Percentiles rank a stretch among this genome's conserved stretches.
These are phyloP conservation scores for Oryzias woworae DNA, from an alignment of 2,113 vertebrate genomes.

Conservation along the genomic window DNA sequence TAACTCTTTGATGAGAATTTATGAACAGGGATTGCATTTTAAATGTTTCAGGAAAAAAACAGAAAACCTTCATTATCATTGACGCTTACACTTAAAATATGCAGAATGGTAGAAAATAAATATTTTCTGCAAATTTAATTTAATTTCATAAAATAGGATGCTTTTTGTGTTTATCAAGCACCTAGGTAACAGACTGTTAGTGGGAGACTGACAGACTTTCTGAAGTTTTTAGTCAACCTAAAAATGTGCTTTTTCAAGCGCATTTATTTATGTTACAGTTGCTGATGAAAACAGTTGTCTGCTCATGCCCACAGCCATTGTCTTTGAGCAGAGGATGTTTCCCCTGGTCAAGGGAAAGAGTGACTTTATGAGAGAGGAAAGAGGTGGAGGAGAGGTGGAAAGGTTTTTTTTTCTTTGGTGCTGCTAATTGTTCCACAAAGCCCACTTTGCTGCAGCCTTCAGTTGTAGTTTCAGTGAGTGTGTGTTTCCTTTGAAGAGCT, in stretches of 20 bases:
- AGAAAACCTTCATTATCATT: neutral
- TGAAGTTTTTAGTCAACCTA: too few species aligned
- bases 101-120: neutral
- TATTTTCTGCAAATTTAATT: neutral
- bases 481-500: slow-evolving; percentile 46
- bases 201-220: slow-evolving; percentile 65
- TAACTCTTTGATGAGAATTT: too few species aligned
- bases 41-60: neutral
- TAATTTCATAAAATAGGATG: slow-evolving; percentile 5
- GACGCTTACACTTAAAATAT: too few species aligned
- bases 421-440: slow-evolving; percentile 50
- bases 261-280: slow-evolving; percentile 51
- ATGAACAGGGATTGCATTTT: slow-evolving; percentile 8
- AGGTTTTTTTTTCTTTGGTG: slow-evolving; percentile 23
- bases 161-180: slow-evolving; percentile 54
- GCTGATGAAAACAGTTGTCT: slow-evolving; percentile 42
- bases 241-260: slow-evolving; percentile 6
- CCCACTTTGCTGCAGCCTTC: slow-evolving; percentile 45
- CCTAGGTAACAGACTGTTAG: slow-evolving; percentile 65
- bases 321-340: slow-evolving; percentile 53
- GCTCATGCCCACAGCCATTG: slow-evolving; percentile 54
- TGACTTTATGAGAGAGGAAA: slow-evolving; percentile 64
- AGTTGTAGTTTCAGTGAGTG: slow-evolving; percentile 43
- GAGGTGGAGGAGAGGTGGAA: slow-evolving; percentile 64
- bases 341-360: slow-evolving; percentile 63